Base-by-base conservation (phyloP, 2,888 invertebrate species). In the Anorthoa munda region DNA sequence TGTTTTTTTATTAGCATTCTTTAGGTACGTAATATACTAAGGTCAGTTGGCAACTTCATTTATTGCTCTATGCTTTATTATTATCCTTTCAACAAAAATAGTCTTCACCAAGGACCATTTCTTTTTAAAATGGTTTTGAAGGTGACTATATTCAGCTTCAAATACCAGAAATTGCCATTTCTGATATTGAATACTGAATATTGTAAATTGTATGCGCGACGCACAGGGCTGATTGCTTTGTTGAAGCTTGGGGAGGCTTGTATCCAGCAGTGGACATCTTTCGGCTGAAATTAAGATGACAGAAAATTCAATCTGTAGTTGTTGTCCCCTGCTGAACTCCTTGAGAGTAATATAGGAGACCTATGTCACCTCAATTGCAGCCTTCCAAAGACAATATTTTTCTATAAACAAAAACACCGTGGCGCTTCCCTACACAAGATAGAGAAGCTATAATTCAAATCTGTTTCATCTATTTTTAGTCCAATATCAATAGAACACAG, bases 381-480 rank as follows among this genome's bases (percentile, higher is more conserved):
- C 53, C 4, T 53, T 53, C n/a, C 18, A 50, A 0, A 50, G 9
- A 50, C 50, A 50, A 26, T 18, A 58, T 31, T 31, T 31, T 51
- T 12, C 5, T 17, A 5, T 31, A 31, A 64, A 64, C 17, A 5
- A 51, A 31, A 64, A 64, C 17, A 23, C 21, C 21, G 23, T 26
- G 23, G 4, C 50, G 3, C 0, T 26, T 0, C 46, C 17, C 31
- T 66, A 15, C 13, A 46, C 50, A 31, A 67, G 4, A 31, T n/a
- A 23, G 18, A 60, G 13, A 46, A 50, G 23, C 23, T 51, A 72
- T 18, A 46, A 4, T 18, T 63, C 7, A 56, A 70, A 23, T 31
- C 11, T 23, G 0, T n/a, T 12, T 13, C 45, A 13, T 65, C 51
- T 77, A 70, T 70, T 82, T 77, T 51, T 65, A 64, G 26, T 46